Conservation (phyloP, 2,888 invertebrate genomes). For the Chloroclysta siterata region DNA sequence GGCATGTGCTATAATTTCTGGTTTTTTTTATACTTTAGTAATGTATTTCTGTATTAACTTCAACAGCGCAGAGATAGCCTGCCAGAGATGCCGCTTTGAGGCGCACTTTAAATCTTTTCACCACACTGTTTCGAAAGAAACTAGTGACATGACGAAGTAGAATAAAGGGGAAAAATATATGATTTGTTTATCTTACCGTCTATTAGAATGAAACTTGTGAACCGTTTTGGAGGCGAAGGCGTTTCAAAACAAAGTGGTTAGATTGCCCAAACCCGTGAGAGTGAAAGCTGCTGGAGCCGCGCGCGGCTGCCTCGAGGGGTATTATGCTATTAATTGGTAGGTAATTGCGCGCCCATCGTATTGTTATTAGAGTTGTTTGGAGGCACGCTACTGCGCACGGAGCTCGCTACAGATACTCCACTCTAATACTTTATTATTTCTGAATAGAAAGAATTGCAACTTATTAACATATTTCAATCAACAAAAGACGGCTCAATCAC, state of each 20-base stretch:
- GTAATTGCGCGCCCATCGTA: conserved; percentile 54
- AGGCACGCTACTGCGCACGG: conserved; percentile 42
- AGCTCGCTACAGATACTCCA: conserved; percentile 22
- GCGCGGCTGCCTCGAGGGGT: conserved; percentile 32
- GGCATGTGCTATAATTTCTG: no score
- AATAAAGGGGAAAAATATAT: no score
- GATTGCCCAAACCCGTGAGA: conserved; percentile 23
- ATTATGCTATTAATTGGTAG: conserved; percentile 61
- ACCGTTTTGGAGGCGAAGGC: conserved; percentile 7
- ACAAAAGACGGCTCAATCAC: no score
- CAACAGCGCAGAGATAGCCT: no score
- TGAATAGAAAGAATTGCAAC: no score
- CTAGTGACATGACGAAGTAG: no score
- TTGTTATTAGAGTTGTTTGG: conserved; percentile 33
- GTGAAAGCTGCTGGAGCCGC: conserved; percentile 29
- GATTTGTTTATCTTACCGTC: neutral
- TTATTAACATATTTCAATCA: no score
- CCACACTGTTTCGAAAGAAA: no score
- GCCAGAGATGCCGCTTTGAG: no score
- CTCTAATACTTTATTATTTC: neutral
- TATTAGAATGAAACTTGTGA: conserved; percentile 6
- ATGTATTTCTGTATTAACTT: no score
- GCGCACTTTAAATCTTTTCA: no score
- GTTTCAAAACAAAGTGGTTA: conserved; percentile 12
- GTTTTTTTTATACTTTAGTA: no score